Percentiles rank a stretch among this genome's conserved stretches.
Conservation (phyloP, 1,140 invertebrate genomes). For the Caenorhabditis latens region DNA sequence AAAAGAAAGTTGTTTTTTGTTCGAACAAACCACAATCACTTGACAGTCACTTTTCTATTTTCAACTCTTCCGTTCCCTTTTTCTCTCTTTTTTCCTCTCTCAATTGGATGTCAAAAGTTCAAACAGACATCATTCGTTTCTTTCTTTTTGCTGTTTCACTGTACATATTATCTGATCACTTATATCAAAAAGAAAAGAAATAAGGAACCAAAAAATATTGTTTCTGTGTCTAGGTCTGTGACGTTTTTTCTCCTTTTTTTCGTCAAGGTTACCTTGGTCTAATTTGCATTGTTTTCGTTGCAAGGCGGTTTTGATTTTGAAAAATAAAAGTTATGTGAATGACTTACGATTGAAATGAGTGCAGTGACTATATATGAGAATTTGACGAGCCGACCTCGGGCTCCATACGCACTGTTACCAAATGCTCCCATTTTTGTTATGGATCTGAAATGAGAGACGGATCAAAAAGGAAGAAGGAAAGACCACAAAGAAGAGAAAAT, state of each 20-base stretch:
- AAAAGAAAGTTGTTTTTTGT: not conserved
- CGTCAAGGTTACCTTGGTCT: constrained; percentile 13
- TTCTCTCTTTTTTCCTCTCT: constrained; percentile 7
- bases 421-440: constrained; percentile 70
- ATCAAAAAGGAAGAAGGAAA: not conserved
- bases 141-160: not conserved
- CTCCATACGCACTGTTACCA: constrained; percentile 74
- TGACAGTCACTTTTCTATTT: not conserved
- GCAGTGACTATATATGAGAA: constrained; percentile 70
- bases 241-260: not conserved
- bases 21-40: constrained; percentile 34
- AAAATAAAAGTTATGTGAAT: not conserved
- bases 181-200: constrained; percentile 14
- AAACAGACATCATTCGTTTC: constrained; percentile 20
- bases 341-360: constrained; percentile 73
- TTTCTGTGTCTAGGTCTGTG: not conserved
- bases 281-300: constrained; percentile 21
- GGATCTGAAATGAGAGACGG: not conserved
- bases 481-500: not conserved
- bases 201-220: constrained; percentile 31
- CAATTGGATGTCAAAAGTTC: not conserved
- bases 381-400: constrained; percentile 68
- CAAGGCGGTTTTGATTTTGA: not conserved
- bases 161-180: constrained; percentile 27
- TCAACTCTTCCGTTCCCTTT: not conserved